Evolutionary conservation across 2,888 invertebrate genomes (phyloP).

Genomic region (Aleiodes leptofemur): DNA sequence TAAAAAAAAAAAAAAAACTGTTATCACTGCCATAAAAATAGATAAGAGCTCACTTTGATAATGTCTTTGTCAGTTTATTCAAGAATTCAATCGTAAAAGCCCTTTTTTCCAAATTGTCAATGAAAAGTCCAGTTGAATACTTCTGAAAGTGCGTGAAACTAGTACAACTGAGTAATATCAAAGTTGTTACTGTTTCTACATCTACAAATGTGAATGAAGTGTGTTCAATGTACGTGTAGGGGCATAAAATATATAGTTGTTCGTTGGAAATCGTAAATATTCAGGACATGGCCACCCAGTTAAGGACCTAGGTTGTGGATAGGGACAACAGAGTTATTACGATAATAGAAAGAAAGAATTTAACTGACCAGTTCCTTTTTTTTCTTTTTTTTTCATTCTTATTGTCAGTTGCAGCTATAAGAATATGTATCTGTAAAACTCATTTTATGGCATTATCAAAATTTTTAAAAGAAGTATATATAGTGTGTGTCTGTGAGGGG

Average conservation of each 20-base stretch:
- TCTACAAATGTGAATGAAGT: slow-evolving; percentile 24
- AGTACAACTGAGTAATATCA: slow-evolving; percentile 2
- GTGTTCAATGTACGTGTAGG: slow-evolving; percentile 27
- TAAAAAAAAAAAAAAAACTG: not conserved
- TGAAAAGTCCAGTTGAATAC: not conserved
- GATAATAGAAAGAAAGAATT: slow-evolving; percentile 34
- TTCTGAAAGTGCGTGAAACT: slow-evolving; percentile 14
- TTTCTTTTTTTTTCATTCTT: not conserved
- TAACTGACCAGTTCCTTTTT: slow-evolving; percentile 11
- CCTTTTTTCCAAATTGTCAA: not conserved
- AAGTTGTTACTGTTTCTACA: no score
- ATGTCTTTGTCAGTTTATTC: slow-evolving; percentile 7
- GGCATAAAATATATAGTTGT: slow-evolving; percentile 59
- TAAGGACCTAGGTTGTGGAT: slow-evolving; percentile 10
- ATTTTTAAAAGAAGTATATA: not conserved
- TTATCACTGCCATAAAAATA: not conserved
- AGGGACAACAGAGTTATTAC: slow-evolving; percentile 1
- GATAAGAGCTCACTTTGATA: not conserved
- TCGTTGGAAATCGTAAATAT: slow-evolving; percentile 59
- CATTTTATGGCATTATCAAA: slow-evolving; percentile 61
- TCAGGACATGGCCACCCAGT: slow-evolving; percentile 35
- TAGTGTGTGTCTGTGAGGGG: slow-evolving; percentile 1
- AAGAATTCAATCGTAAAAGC: slow-evolving; percentile 14
- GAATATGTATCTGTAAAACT: not conserved
- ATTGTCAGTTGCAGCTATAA: not conserved